Base-by-base conservation (phyloP, 2,797 vertebrate species). In the Bufotes viridis region DNA sequence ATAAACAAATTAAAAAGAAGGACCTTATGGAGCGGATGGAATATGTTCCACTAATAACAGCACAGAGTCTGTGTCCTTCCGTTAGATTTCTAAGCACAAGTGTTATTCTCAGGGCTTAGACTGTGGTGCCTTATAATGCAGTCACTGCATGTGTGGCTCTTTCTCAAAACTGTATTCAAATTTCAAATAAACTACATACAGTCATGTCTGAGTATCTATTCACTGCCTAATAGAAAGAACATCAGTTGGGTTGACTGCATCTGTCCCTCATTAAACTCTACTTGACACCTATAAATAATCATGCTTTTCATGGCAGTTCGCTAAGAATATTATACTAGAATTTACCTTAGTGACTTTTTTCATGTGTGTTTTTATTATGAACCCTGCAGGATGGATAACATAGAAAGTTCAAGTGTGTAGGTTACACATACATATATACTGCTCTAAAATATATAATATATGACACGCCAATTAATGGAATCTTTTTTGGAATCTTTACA, bases 31-130 rank as follows among this genome's bases (percentile, higher is more conserved):
- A 49, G 34, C 49, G 14, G 34, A 76, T 49, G 72, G 70, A 49
- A 72, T 51, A 76, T 76, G 72, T 85, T 85, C 72, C 83, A 85
- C n/a, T 85, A 84, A 84, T 49, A 85, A 85, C 83, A 85, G 34
- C 57, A 24, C n/a, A 26, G 34, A 74, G 83, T 24, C 57, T 85
- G 34, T 63, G 74, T 63, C 83, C 83, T 85, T 85, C 83, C 70
- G 70, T 22, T 85, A 49, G 83, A 6, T 85, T 85, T 76, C 57
- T 85, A 76, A 76, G 57, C 24, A n/a, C 34, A 76, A 70, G 81
- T 70, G 49, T 83, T 70, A 20, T 70, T 83, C 17, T 70, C 81
- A 29, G 22, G 65, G 29, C 51, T 80, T 26, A 34, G 57, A 80
- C 78, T 83, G 51, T 78, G 82, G 42, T 63, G 61, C 24, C 69